Conservation (phyloP, 2,113 vertebrate species). For the Hydrolagus affinis region DNA sequence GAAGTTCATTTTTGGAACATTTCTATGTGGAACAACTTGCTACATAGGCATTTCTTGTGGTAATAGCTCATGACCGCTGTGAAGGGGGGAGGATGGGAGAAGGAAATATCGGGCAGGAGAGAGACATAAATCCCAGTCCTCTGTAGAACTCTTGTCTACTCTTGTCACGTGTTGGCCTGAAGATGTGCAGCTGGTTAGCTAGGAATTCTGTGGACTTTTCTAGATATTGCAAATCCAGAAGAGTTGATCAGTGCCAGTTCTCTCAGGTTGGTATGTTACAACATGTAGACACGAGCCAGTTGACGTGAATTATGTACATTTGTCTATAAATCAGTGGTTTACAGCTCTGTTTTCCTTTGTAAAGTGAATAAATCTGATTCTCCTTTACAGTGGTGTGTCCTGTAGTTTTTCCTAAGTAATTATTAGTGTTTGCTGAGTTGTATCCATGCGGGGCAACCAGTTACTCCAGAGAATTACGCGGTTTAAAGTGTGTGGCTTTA, state of each 20-base stretch:
- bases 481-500: no score
- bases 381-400: slow-evolving; percentile 51
- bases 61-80: slow-evolving; percentile 2
- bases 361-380: slow-evolving; percentile 73
- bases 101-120: no score
- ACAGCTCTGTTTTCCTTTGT: slow-evolving; percentile 60
- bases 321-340: slow-evolving; percentile 68
- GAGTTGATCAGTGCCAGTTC: not conserved
- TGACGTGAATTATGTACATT: slow-evolving; percentile 47
- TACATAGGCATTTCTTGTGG: slow-evolving; percentile 2
- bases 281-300: slow-evolving; percentile 7
- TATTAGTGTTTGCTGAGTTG: no score
- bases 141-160: not conserved
- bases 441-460: no score
- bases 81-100: not conserved
- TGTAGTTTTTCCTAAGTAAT: slow-evolving; percentile 10
- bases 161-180: slow-evolving; percentile 12
- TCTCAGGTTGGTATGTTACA: slow-evolving; percentile 29
- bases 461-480: no score
- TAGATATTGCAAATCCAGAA: not conserved
- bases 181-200: not conserved
- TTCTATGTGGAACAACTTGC: slow-evolving; percentile 18
- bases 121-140: not conserved
- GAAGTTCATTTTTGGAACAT: slow-evolving; percentile 24
- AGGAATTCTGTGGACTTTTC: not conserved